Base-by-base conservation (phyloP, 53 echinoderm and acorn worm genomes). In the Arbacia lixula region DNA sequence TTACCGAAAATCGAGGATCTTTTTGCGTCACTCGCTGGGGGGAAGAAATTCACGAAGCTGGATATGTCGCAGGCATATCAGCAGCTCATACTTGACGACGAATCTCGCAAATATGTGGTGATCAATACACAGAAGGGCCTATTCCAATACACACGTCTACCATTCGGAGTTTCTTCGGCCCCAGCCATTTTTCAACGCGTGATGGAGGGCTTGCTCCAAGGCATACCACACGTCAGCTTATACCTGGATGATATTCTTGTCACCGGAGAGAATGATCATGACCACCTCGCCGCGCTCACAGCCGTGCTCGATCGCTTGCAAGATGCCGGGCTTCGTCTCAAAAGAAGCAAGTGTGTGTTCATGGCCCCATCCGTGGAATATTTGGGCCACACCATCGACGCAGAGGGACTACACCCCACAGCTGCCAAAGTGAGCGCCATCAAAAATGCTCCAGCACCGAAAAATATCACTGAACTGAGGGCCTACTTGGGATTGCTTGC, bases 51-150 rank as follows among this genome's bases (percentile, higher is more conserved):
- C 31, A 74, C 78, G 4, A 92, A 92, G 67, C 49, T 92, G 34
- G 89, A 89, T 39, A 56, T 86, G n/a, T 66, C 57, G n/a, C 89
- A 92, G 68, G 93, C 84, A 31, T 89, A 89, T 78, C 89, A 85
- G 46, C 92, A 92, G 53, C 27, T 88, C 28, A 12, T 53, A 12
- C 33, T 92, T 12, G 88, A 85, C 17, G 83, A 92, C 26, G 76
- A 79, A 29, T 89, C 87, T 14, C 74, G 50, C n/a, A 62, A 86
- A 46, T 84, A 68, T 43, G 79, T 83, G 14, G 71, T 75, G 42
- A 92, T 88, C 58, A n/a, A n/a, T n/a, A n/a, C n/a, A n/a, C n/a
- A n/a, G n/a, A 74, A 68, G 60, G 90, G 90, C 19, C 67, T 91
- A 2, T 90, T 93, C 41, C 61, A 55, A 33, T 86, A 86, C 37